Conservation (phyloP, 1,140 invertebrate species). For the Drosophila subpulchrella region DNA sequence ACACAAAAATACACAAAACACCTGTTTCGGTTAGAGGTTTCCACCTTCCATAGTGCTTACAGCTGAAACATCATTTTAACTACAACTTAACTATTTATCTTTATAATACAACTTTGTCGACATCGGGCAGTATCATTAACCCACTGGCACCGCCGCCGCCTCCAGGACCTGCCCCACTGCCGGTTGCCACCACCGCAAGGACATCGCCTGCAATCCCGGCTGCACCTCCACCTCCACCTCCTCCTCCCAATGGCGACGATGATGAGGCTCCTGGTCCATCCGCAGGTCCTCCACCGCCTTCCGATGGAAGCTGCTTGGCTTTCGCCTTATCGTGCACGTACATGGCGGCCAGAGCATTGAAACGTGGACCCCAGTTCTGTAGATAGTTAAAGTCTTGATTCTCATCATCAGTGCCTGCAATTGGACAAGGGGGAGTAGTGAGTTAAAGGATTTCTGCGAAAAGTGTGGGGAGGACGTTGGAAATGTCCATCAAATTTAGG, state of each 20-base stretch:
- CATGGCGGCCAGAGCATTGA: conserved; percentile 98
- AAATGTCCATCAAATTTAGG: background rate
- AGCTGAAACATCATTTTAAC: conserved; percentile 73
- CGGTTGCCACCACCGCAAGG: conserved; percentile 58
- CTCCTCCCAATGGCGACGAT: conserved; percentile 19
- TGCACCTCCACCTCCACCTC: background rate
- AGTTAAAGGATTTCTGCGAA: conserved; percentile 9
- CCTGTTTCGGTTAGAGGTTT: conserved; percentile 12
- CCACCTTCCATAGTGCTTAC: conserved; percentile 48
- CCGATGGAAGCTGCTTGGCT: conserved; percentile 42
- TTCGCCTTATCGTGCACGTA: conserved; percentile 91
- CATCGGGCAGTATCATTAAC: conserved; percentile 20
- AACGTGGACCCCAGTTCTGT: conserved; percentile 98
- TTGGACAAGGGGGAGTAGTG: conserved; percentile 9
- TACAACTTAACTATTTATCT: conserved; percentile 75
- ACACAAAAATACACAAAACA: conserved; percentile 35
- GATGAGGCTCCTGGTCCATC: conserved; percentile 28
- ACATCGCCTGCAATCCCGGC: conserved; percentile 30
- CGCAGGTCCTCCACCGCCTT: conserved; percentile 32
- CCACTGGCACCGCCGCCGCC: conserved; percentile 39
- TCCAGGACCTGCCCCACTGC: conserved; percentile 71
- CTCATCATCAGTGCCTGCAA: conserved; percentile 95
- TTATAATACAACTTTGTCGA: conserved; percentile 80
- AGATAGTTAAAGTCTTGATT: conserved; percentile 98
- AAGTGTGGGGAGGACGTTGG: background rate